These are phyloP conservation scores for Rhabdornis inornatus DNA, from an alignment of 2,113 vertebrate genomes.

Conservation along the genomic window DNA sequence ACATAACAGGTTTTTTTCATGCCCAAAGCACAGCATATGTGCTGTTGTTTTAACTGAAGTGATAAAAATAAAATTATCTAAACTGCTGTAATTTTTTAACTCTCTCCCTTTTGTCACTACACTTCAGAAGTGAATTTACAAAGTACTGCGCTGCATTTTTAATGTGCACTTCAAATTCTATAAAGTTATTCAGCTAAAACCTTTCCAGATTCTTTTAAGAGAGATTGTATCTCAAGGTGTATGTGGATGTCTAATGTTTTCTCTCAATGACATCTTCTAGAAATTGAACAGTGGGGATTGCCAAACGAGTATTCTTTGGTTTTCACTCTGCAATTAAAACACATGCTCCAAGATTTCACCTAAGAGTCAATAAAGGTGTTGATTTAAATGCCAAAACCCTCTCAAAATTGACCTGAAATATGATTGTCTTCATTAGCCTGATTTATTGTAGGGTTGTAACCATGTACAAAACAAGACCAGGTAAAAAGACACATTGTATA, in stretches of 20 bases:
- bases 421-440: neutral
- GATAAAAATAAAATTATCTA: neutral
- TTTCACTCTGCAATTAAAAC: neutral
- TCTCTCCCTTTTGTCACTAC: neutral
- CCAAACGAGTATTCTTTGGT: neutral
- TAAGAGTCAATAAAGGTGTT: neutral
- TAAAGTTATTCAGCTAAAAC: neutral
- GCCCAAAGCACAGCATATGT: neutral
- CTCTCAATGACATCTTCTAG: neutral
- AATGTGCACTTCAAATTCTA: neutral
- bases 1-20: neutral
- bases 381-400: neutral
- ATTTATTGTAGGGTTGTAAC: neutral
- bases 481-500: neutral
- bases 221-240: neutral
- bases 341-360: fast-evolving
- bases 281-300: neutral
- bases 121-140: neutral
- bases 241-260: neutral
- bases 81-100: constrained; percentile 6
- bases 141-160: neutral
- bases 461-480: fast-evolving
- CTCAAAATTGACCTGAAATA: neutral
- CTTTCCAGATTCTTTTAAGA: neutral
- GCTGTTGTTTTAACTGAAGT: neutral